Percentiles rank a stretch among this genome's conserved stretches.
These are phyloP conservation scores for Caenorhabditis macrosperma DNA, from an alignment of 2,888 invertebrate species.

Conservation along the genomic window DNA sequence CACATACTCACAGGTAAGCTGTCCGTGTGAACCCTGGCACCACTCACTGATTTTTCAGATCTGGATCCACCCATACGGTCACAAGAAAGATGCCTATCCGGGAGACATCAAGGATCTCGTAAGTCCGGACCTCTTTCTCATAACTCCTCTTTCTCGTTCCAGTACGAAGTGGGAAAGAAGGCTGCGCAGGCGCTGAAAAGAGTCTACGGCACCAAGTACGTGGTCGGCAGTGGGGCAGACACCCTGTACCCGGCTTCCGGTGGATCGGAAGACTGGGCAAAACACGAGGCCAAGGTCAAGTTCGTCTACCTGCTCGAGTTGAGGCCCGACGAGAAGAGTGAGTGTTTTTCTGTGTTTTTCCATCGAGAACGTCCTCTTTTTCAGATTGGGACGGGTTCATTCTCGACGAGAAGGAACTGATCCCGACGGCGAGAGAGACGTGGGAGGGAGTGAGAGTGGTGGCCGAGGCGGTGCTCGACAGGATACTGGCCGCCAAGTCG, in stretches of 20 bases:
- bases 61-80: conserved; percentile 76
- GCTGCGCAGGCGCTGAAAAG: conserved; percentile 76
- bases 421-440: conserved; percentile 79
- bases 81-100: conserved; percentile 77
- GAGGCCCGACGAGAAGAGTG: conserved; percentile 78
- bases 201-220: conserved; percentile 79
- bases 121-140: conserved; percentile 4
- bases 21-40: too few species aligned
- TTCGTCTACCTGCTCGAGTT: conserved; percentile 80
- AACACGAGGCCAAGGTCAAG: conserved; percentile 77
- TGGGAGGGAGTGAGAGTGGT: conserved; percentile 80
- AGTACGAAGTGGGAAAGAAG: conserved; percentile 77
- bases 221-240: conserved; percentile 79
- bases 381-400: conserved; percentile 80
- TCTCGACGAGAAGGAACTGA: conserved; percentile 77
- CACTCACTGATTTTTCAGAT: conserved; percentile 66
- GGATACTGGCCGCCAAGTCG: conserved; percentile 43
- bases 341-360: neutral
- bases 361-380: neutral
- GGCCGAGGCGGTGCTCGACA: conserved; percentile 74
- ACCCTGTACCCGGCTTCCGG: conserved; percentile 80
- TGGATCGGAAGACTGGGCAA: conserved; percentile 80
- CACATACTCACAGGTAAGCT: conserved; percentile 77
- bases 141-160: conserved; percentile 30
- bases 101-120: conserved; percentile 79